Evolutionary conservation across 2,888 invertebrate species (phyloP), one percentile per base, ranked within the genome.

Genomic region (Eupithecia vulgata): DNA sequence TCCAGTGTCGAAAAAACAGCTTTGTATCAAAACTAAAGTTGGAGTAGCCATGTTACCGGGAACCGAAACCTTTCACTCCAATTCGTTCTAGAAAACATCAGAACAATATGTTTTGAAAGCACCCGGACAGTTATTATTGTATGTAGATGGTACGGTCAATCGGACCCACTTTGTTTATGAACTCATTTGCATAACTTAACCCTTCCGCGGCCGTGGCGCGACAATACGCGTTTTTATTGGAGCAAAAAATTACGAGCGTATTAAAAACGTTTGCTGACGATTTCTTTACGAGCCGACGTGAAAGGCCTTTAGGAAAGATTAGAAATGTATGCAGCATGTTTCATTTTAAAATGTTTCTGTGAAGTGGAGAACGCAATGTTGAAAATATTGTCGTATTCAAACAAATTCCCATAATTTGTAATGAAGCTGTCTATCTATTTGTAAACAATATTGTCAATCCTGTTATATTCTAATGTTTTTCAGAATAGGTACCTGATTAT

Each of bases 131-230:
- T 80, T 80, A 79, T 78, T 82, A 83, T 85, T 84, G 83, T 84
- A 84, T 81, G 84, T 81, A 81, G 81, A 82, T 81, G 80, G 64
- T 71, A 82, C 80, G 82, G 81, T 80, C 84, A 82, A 85, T 85
- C 83, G 83, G 83, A 80, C 83, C 82, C 82, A 83, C 82, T 88
- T 85, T 88, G 90, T 92, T 89, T 88, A 87, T 87, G 81, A 84
- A 82, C 85, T 87, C 88, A 92, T 94, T 93, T 93, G 92, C 93
- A 93, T 94, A 93, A 90, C 84, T 93, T 89, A 92, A 91, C 93
- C 93, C 93, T 92, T 90, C 84, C 80, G 84, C 81, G 79, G 80
- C 85, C 82, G 87, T 84, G 86, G 86, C 84, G 84, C 82, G 79
- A 80, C 80, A 80, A 83, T 85, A 83, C 85, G 84, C 78, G 77